These are phyloP conservation scores for Bilobella aurantiaca DNA, from an alignment of 1,140 invertebrate genomes.

Conservation along the genomic window DNA sequence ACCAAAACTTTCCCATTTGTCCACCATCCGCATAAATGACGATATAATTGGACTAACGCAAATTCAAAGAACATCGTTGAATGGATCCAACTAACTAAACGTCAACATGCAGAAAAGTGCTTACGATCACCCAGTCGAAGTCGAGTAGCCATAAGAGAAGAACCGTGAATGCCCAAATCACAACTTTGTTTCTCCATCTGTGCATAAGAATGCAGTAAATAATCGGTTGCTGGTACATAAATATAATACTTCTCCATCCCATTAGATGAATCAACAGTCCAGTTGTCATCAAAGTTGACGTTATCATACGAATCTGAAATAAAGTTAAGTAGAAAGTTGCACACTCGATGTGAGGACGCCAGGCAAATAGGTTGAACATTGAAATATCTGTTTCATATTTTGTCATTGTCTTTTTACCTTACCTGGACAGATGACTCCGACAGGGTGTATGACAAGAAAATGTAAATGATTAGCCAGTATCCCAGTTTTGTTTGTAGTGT, in stretches of 20 bases:
- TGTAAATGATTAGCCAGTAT: slow-evolving; percentile 42
- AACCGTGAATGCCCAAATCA: slow-evolving; percentile 40
- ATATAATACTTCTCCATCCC: slow-evolving; percentile 38
- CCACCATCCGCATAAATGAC: not conserved
- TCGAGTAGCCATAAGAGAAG: slow-evolving; percentile 39
- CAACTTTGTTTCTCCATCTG: slow-evolving; percentile 34
- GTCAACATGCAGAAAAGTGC: slow-evolving; percentile 4
- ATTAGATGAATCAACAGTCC: slow-evolving; percentile 37
- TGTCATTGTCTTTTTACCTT: no score
- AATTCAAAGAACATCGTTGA: not conserved
- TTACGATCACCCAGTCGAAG: slow-evolving; percentile 37
- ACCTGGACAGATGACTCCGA: not conserved
- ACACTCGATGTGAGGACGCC: not conserved
- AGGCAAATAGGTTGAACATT: no score
- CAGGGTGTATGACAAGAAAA: slow-evolving; percentile 35
- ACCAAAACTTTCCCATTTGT: slow-evolving; percentile 36
- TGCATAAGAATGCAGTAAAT: slow-evolving; percentile 39
- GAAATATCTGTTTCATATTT: no score
- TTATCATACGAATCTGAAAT: not conserved
- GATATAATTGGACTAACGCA: not conserved
- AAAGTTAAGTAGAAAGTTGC: not conserved
- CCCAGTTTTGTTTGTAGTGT: slow-evolving; percentile 38
- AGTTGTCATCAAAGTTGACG: slow-evolving; percentile 36
- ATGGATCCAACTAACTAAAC: not conserved
- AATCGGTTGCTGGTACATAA: slow-evolving; percentile 39